phyloP scores from a whole-genome alignment of 1,140 invertebrate species.

The Dreissena polymorpha region DNA sequence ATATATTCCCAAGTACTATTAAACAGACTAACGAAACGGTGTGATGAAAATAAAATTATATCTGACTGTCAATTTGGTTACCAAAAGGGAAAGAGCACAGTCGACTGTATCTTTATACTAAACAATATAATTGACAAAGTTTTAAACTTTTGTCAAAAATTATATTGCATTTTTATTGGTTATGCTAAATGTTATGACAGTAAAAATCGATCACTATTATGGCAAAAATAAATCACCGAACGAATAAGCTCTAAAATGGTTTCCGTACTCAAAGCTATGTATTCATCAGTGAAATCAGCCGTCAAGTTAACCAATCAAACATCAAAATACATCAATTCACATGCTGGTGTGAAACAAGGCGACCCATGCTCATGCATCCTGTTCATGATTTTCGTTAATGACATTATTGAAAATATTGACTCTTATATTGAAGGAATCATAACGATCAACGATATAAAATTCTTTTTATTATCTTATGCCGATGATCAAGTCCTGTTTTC shows the following conservation, averaged over 20 bases:
- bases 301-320: neutral
- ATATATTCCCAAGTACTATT: no score
- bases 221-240: neutral
- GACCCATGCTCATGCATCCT: slow-evolving; percentile 25
- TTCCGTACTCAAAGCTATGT: neutral
- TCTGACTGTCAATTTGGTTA: no score
- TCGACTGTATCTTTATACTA: no score
- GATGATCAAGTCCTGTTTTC: slow-evolving; percentile 16
- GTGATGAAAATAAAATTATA: no score
- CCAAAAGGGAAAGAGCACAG: no score
- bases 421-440: slow-evolving; percentile 13
- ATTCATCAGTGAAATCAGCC: neutral
- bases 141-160: neutral
- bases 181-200: slow-evolving; percentile 9
- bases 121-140: no score
- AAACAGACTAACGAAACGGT: no score
- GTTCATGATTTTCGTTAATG: slow-evolving; percentile 31
- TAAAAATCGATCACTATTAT: neutral
- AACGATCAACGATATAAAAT: slow-evolving; percentile 15
- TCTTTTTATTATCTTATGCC: slow-evolving; percentile 7
- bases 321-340: neutral
- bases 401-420: slow-evolving; percentile 11
- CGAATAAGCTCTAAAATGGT: slow-evolving; percentile 22
- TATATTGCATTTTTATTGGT: slow-evolving; percentile 15
- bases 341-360: slow-evolving; percentile 15